Evolutionary conservation across 2,113 vertebrate genomes (phyloP), one percentile per base, ranked within the genome.

Genomic region (Hippocampus zosterae): DNA sequence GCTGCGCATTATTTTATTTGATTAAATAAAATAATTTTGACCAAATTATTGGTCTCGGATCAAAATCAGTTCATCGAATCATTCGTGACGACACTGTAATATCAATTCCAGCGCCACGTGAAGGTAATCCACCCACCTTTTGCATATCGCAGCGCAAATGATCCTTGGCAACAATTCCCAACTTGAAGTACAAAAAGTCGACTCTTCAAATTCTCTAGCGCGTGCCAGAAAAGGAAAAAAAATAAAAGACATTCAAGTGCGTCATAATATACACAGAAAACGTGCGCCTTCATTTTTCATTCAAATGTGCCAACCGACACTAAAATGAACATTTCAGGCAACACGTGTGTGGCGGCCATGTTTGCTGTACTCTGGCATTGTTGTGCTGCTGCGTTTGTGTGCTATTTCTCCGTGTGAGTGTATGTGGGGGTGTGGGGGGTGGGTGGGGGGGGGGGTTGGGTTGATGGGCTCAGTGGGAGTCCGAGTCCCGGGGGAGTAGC

Each of bases 401-500:
- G 42, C 33, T 29, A 65, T 65, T 67, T 70, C 41, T 74, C 50
- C 29, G 56, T 71, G 61, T 69, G 72, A 72, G 80, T 70, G 62
- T 78, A 10, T 72, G 72, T 77, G 68, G 81, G 81, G 81, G 84
- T 60, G 73, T 79, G 85, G 82, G 65, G 75, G 67, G 77, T 70
- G 69, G 74, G 67, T 80, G 76, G 25, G 61, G 74, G 67, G 81
- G 76, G 25, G 61, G 42, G 42, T 16, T 67, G 78, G 88, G 78
- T 88, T 90, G 88, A 91, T 90, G 87, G 88, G 90, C 91, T 91
- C 92, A 85, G 90, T 89, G 89, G 89, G 91, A 90, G 90, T 84
- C 84, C 66, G 78, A 86, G 87, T 92, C 90, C 89, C 74, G 80
- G 86, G 90, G 92, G 91, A 92, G 90, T 86, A 88, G 88, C 91